Conservation (phyloP, 2,888 invertebrate genomes). For the Epirrhoe alternata region DNA sequence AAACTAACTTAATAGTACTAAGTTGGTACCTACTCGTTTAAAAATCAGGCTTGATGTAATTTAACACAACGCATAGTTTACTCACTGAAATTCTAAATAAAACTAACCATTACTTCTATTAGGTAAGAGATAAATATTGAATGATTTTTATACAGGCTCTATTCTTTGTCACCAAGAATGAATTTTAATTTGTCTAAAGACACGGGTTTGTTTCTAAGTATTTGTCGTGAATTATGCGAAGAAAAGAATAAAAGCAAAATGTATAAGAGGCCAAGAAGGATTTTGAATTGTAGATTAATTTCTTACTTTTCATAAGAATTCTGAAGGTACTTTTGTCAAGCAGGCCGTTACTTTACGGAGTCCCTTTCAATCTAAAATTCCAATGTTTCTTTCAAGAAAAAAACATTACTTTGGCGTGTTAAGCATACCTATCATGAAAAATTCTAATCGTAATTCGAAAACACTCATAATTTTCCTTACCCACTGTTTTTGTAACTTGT, state of each 20-base stretch:
- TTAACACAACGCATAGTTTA: too few species aligned
- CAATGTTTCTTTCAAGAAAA: conserved; percentile 46
- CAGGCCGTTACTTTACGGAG: conserved; percentile 59
- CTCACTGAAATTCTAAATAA: too few species aligned
- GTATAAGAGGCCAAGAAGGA: conserved; percentile 63
- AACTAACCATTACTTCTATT: too few species aligned
- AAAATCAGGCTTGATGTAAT: too few species aligned
- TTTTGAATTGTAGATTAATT: conserved; percentile 78
- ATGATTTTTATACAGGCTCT: conserved; percentile 1
- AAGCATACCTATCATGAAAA: not conserved
- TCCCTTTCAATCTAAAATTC: conserved; percentile 54
- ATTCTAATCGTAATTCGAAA: not conserved
- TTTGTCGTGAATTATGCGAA: conserved; percentile 58
- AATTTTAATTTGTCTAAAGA: conserved; percentile 41
- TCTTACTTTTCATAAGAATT: conserved; percentile 74
- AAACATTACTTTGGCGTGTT: conserved; percentile 17
- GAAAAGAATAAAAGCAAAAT: conserved; percentile 56
- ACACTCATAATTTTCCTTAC: not conserved
- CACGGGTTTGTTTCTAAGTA: conserved; percentile 44
- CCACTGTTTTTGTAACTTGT: not conserved
- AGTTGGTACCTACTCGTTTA: too few species aligned
- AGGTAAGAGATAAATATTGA: too few species aligned
- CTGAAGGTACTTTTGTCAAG: conserved; percentile 65
- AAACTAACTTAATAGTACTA: too few species aligned
- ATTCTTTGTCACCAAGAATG: conserved; percentile 35